Conservation (phyloP, 1,140 invertebrate genomes). For the Anastrepha obliqua region DNA sequence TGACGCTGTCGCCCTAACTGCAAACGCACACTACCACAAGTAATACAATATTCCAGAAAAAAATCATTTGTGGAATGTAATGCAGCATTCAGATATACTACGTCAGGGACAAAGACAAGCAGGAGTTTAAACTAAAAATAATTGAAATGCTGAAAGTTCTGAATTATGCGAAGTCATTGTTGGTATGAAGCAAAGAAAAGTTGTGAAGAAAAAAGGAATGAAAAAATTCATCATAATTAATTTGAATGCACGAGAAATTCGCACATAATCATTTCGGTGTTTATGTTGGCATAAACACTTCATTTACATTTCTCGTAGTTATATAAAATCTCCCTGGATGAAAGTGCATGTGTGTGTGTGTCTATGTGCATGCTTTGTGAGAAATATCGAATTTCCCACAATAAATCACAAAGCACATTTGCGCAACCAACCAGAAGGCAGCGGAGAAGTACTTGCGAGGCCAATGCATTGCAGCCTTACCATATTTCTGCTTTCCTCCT, state of each 20-base stretch:
- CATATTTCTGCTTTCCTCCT: neutral
- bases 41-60: too few species aligned
- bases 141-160: constrained; percentile 41
- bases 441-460: neutral
- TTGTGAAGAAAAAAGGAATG: neutral
- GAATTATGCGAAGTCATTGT: neutral
- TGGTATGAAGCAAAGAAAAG: neutral
- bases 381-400: constrained; percentile 49
- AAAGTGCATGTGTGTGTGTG: neutral
- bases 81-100: neutral
- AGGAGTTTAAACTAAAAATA: constrained; percentile 18
- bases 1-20: neutral
- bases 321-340: neutral
- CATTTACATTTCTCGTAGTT: neutral
- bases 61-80: constrained; percentile 4
- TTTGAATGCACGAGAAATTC: constrained; percentile 25
- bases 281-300: constrained; percentile 51
- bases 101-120: neutral
- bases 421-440: neutral
- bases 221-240: constrained; percentile 43
- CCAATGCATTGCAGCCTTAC: neutral
- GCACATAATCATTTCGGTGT: constrained; percentile 41
- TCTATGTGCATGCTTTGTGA: neutral
- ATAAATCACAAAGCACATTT: constrained; percentile 41
- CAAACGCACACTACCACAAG: neutral